phyloP scores from a whole-genome alignment of 2,797 vertebrate genomes.

The Cyclopterus lumpus region DNA sequence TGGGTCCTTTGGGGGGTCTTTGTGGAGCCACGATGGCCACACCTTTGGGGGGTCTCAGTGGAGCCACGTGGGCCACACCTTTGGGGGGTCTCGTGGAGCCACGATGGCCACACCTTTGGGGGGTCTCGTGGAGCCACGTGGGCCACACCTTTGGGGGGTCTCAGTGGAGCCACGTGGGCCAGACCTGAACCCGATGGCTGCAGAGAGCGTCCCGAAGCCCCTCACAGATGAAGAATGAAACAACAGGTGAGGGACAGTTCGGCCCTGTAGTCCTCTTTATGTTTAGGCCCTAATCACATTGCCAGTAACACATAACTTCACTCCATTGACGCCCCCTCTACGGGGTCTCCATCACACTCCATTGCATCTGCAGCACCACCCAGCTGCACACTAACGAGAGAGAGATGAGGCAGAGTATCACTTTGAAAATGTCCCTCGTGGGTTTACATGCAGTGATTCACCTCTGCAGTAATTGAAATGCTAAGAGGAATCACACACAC shows the following conservation, averaged over 20 bases:
- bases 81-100: no score
- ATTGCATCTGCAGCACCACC: neutral
- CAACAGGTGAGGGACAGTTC: neutral
- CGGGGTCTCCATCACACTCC: rapidly evolving
- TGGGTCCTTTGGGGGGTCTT: neutral
- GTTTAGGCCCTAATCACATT: neutral
- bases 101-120: no score
- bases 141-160: no score
- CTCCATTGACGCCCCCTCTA: neutral
- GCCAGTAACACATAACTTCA: no score
- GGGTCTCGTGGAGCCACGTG: no score
- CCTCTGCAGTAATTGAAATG: conserved; percentile 33
- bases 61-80: no score
- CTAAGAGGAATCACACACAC: conserved; percentile 9
- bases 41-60: no score
- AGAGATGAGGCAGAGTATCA: neutral
- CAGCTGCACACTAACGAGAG: neutral
- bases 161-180: no score
- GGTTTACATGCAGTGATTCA: conserved; percentile 40
- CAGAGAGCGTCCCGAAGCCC: no score
- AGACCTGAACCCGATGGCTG: no score
- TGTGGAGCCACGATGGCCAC: no score
- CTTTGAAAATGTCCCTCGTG: neutral
- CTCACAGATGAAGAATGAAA: neutral
- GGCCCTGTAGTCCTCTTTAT: neutral